Evolutionary conservation across 30 jellyfish, hydroid and myxozoan species (phyloP), one percentile per base, ranked within the genome.

Genomic region (Haliclystus octoradiatus): DNA sequence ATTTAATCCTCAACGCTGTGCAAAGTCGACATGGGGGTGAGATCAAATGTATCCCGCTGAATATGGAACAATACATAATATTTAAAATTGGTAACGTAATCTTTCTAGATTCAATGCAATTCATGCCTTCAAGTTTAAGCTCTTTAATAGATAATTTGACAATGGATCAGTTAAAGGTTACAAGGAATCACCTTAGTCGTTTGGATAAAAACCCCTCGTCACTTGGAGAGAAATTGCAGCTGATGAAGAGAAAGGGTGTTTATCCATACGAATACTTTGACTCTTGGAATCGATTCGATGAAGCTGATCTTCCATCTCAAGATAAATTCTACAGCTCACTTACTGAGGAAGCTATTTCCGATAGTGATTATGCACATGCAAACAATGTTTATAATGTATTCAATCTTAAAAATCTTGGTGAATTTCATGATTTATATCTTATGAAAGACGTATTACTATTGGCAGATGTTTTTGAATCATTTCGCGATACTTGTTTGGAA

Each of bases 221-320:
- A 40, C 9, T 40, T 19, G 57, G 19, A 19, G 19, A 19, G 19
- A 19, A 40, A 19, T 5, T 40, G 57, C 19, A 9, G 19, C 19
- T 81, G 25, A 13, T 81, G 77, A 19, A 30, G 25, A 27, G 94
- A 33, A 81, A 81, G 57, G 92, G 91, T 1, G 84, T 81, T 9
- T 81, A 81, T 67, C 94, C 91, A 0, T 81, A 74, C 34, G 94
- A 81, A 14, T 81, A 33, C 33, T 62, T 81, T 76, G 83, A 74
- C 83, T 19, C 75, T 31, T 50, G 34, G 26, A 25, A 26, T 1
- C 34, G 50, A 33, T 67, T 77, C 40, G 33, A 66, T 28, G 76
- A 31, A 77, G 34, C 75, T 34, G 9, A 31, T n/a, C 76, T 77
- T 25, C 91, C 91, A 33, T 9, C 76, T 31, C 34, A 31, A 50